Conservation (phyloP, 2,888 invertebrate species). For the Agonum fuliginosum region DNA sequence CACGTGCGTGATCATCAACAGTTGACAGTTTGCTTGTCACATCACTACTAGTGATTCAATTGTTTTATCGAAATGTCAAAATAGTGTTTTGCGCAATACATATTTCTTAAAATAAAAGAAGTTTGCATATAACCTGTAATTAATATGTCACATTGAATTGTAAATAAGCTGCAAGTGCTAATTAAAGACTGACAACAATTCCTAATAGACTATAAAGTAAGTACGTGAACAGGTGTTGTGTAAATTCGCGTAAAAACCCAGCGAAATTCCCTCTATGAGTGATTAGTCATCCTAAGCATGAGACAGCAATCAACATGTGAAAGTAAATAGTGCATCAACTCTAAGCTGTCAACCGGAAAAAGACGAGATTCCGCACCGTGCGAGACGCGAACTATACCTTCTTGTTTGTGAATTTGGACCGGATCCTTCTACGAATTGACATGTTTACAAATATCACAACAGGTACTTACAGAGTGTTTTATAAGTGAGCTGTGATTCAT, state of each 20-base stretch:
- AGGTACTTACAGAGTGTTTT: slow-evolving; percentile 16
- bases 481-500: not conserved
- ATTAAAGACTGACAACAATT: not conserved
- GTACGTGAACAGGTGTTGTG: slow-evolving; percentile 51
- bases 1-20: not conserved
- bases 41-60: too few species aligned
- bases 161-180: slow-evolving; percentile 6
- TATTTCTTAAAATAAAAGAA: too few species aligned
- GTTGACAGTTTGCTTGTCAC: too few species aligned
- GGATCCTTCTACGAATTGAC: slow-evolving; percentile 48
- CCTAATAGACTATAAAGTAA: not conserved
- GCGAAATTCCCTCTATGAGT: slow-evolving; percentile 54
- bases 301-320: slow-evolving; percentile 67
- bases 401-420: not conserved
- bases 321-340: slow-evolving; percentile 62
- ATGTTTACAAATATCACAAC: slow-evolving; percentile 42
- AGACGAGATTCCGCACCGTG: slow-evolving; percentile 36
- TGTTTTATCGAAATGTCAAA: not conserved
- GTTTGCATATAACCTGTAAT: not conserved
- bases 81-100: not conserved
- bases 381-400: not conserved
- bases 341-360: slow-evolving; percentile 41
- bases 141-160: not conserved
- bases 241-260: slow-evolving; percentile 57
- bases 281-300: slow-evolving; percentile 62